Percentiles rank a stretch among this genome's conserved stretches.
These are phyloP conservation scores for Pocota personata DNA, from an alignment of 2,888 invertebrate genomes.

Conservation along the genomic window DNA sequence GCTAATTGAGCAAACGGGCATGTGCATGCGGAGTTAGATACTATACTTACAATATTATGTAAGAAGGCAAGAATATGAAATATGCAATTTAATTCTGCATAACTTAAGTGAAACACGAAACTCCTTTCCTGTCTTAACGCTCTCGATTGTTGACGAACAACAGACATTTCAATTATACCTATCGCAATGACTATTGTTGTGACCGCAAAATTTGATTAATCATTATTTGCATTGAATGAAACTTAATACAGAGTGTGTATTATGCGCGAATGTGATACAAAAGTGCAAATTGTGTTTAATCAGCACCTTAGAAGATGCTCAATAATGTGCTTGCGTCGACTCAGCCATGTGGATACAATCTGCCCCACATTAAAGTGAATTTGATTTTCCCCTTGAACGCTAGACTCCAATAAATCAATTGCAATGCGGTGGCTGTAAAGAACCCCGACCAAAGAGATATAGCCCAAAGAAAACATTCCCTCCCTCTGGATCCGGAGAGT, in stretches of 20 bases:
- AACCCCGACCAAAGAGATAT: neutral
- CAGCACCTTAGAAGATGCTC: neutral
- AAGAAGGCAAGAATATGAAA: neutral
- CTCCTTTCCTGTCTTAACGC: constrained; percentile 4
- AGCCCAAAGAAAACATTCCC: neutral
- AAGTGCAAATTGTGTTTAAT: constrained; percentile 9
- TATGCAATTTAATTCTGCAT: neutral
- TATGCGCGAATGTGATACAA: neutral
- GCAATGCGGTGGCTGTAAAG: neutral
- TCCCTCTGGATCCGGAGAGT: neutral
- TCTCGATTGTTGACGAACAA: neutral
- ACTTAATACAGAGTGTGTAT: neutral
- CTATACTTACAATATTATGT: constrained; percentile 10
- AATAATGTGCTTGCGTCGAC: neutral
- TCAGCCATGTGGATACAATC: constrained; percentile 17
- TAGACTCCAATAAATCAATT: constrained; percentile 29
- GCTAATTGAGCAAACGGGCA: constrained; percentile 59
- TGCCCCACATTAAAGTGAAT: constrained; percentile 27
- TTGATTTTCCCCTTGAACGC: constrained; percentile 18
- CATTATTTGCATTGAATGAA: constrained; percentile 7
- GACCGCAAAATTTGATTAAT: constrained; percentile 9
- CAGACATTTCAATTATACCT: neutral
- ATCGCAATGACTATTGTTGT: neutral
- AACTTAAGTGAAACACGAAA: constrained; percentile 14
- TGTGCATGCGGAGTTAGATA: neutral